phyloP scores from a whole-genome alignment of 2,113 vertebrate species.

The Ageneiosus marmoratus region DNA sequence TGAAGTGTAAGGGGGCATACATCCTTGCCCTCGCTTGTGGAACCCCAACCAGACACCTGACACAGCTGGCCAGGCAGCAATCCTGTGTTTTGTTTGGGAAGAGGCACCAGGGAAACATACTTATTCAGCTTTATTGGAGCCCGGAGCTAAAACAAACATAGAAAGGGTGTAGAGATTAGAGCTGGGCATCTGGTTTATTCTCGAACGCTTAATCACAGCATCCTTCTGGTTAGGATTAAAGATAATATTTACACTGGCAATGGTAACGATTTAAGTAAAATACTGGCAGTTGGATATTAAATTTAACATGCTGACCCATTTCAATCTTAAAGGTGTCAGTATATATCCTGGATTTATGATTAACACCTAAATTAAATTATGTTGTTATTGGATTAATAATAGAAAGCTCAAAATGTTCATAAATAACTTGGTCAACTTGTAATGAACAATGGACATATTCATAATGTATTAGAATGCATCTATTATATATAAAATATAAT shows the following conservation, averaged over 20 bases:
- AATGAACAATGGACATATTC: not conserved
- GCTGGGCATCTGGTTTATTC: conserved; percentile 24
- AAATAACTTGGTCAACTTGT: not conserved
- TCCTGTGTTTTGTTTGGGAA: conserved; percentile 68
- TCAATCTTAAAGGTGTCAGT: not conserved
- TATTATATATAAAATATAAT: too few species aligned
- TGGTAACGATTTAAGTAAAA: not conserved
- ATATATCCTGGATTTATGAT: conserved; percentile 4
- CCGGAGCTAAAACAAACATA: conserved; percentile 64
- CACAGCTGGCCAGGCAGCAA: conserved; percentile 68
- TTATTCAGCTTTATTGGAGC: conserved; percentile 68
- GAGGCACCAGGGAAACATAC: conserved; percentile 69
- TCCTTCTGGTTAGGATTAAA: conserved; percentile 35
- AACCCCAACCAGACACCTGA: conserved; percentile 78
- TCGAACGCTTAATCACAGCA: conserved; percentile 20
- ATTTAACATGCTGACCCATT: not conserved
- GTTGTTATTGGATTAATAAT: not conserved
- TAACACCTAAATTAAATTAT: not conserved
- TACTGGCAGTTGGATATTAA: conserved; percentile 5
- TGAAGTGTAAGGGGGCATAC: conserved; percentile 63
- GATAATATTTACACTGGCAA: conserved; percentile 39
- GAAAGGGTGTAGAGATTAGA: conserved; percentile 26
- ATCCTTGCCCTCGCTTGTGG: conserved; percentile 55
- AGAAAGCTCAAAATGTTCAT: not conserved
- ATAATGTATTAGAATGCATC: not conserved